Conservation (phyloP, 2,888 invertebrate species). For the Acanthococcus lagerstroemiae region DNA sequence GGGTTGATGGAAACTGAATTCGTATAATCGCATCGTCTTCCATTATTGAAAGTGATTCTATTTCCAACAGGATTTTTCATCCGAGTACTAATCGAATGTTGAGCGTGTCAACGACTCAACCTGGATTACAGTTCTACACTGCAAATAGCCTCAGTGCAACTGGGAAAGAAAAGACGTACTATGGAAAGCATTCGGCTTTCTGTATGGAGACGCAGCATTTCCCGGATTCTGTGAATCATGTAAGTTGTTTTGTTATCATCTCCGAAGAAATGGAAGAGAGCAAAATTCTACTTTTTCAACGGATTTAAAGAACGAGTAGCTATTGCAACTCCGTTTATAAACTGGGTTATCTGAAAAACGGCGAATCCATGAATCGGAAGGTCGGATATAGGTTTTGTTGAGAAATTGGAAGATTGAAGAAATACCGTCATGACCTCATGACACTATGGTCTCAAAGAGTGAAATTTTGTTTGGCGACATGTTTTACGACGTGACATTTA, state of each 20-base stretch:
- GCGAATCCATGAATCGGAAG: no score
- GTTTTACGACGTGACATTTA: no score
- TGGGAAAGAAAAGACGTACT: constrained; percentile 61
- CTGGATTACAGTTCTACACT: constrained; percentile 85
- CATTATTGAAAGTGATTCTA: neutral
- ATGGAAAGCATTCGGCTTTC: constrained; percentile 68
- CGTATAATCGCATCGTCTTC: neutral
- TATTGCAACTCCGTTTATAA: no score
- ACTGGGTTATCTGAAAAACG: no score
- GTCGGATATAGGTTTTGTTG: no score
- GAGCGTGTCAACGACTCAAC: constrained; percentile 75
- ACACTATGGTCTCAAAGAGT: no score
- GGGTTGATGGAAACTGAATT: no score
- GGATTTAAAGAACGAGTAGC: neutral
- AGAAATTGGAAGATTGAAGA: no score
- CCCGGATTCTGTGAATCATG: constrained; percentile 80
- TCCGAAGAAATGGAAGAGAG: no score
- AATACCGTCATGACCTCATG: no score
- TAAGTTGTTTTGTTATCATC: constrained; percentile 42
- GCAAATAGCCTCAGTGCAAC: constrained; percentile 47
- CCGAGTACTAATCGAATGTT: constrained; percentile 60
- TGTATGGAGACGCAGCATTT: constrained; percentile 87
- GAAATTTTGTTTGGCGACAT: no score
- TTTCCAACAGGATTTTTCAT: constrained; percentile 48
- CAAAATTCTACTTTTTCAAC: no score